A percentile compares a stretch with the other conserved stretches of the same genome.
Conservation (phyloP, 1,140 invertebrate species). For the Nasonia vitripennis region DNA sequence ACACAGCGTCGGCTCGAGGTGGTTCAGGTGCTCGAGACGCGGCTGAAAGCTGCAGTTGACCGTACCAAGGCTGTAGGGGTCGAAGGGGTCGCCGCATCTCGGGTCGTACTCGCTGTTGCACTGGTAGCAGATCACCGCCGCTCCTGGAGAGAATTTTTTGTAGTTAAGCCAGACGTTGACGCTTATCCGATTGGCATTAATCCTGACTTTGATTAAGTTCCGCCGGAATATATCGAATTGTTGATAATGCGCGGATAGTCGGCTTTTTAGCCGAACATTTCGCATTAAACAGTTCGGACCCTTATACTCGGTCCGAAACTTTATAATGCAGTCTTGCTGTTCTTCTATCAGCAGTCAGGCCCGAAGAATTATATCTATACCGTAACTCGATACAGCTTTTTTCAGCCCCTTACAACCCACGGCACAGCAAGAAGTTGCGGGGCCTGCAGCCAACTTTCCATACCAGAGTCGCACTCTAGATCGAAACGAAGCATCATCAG, state of each 20-base stretch:
- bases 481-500: neutral
- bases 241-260: neutral
- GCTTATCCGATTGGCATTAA: no score
- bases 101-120: slow-evolving; percentile 91
- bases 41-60: slow-evolving; percentile 88
- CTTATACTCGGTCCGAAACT: neutral
- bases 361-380: neutral
- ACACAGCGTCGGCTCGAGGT: slow-evolving; percentile 82
- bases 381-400: neutral
- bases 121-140: slow-evolving; percentile 83
- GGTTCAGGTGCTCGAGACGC: slow-evolving; percentile 81
- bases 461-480: neutral
- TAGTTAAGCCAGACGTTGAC: no score
- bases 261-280: neutral
- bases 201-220: no score
- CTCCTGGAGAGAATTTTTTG: slow-evolving; percentile 68
- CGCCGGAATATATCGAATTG: neutral
- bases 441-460: no score
- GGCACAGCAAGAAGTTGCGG: no score
- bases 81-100: slow-evolving; percentile 89
- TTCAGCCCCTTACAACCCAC: no score
- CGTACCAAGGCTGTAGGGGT: slow-evolving; percentile 85
- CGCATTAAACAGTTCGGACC: neutral
- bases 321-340: neutral
- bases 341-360: neutral